Evolutionary conservation across 2,113 vertebrate genomes (phyloP).

Genomic region (Theropithecus gelada): DNA sequence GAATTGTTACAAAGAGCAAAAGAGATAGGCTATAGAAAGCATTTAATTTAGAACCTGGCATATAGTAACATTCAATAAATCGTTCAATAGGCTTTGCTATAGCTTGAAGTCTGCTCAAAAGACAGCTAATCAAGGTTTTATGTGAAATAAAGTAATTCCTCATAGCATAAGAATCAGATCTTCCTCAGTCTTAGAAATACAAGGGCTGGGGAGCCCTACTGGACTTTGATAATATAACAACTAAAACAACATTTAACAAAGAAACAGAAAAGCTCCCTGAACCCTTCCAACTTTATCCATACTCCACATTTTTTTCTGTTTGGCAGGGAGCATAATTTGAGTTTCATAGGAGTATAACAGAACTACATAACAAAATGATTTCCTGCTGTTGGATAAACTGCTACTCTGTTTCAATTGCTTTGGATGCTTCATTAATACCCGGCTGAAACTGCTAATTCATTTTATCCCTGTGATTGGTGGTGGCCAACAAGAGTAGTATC

Average conservation of each 20-base stretch:
- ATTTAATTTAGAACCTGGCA: neutral
- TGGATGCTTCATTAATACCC: neutral
- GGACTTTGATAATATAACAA: neutral
- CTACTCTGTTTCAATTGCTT: neutral
- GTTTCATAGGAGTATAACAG: neutral
- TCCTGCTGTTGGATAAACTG: neutral
- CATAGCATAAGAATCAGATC: neutral
- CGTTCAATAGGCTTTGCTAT: neutral
- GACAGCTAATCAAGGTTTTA: neutral
- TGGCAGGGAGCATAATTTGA: neutral
- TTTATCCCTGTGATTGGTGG: neutral
- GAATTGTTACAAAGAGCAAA: neutral
- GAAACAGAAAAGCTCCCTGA: neutral
- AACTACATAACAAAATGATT: neutral
- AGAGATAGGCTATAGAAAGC: neutral
- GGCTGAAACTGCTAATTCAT: neutral
- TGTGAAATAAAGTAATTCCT: neutral
- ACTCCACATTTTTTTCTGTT: neutral
- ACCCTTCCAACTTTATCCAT: neutral
- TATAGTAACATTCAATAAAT: neutral
- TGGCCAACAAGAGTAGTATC: neutral
- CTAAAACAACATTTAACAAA: neutral
- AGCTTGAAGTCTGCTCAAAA: neutral
- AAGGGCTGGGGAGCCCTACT: neutral
- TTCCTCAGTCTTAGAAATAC: neutral